A percentile compares a stretch with the other conserved stretches of the same genome.
phyloP scores from a whole-genome alignment of 2,113 vertebrate genomes.

The Microtus richardsoni region DNA sequence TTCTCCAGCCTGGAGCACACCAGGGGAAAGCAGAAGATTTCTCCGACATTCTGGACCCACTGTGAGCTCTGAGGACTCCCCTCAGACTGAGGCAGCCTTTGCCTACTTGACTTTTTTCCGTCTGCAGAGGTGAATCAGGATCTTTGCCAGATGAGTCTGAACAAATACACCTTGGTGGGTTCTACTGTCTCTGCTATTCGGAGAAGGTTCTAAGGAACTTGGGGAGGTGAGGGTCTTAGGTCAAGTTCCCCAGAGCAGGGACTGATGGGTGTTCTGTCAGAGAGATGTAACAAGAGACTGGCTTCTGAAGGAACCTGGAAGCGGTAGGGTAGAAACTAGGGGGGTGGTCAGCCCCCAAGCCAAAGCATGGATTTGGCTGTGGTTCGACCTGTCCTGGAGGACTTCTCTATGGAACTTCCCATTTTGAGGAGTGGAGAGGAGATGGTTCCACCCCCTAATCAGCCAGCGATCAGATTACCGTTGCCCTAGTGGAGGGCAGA shows the following conservation, averaged over 20 bases:
- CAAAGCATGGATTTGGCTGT: background rate
- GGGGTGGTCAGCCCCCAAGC: background rate
- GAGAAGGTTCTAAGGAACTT: background rate
- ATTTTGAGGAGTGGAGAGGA: background rate
- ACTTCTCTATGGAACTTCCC: background rate
- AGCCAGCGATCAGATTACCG: background rate
- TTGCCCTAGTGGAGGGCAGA: fast-evolving
- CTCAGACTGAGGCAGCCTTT: background rate
- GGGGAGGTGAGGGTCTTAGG: background rate
- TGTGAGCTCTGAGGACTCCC: background rate
- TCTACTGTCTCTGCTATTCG: background rate
- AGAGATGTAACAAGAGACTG: background rate
- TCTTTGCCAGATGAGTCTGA: background rate
- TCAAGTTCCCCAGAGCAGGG: background rate
- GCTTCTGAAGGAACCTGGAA: background rate
- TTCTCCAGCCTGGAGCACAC: background rate
- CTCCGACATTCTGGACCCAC: background rate
- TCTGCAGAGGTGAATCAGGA: background rate
- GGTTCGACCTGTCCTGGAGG: background rate
- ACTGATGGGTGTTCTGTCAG: background rate
- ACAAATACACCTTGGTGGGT: background rate
- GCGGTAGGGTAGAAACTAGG: background rate
- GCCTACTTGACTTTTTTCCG: background rate
- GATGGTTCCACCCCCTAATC: background rate
- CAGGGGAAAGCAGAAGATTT: background rate